Evolutionary conservation across 2,797 vertebrate species (phyloP), one percentile per base, ranked within the genome.

Genomic region (Serranus cabrilla): DNA sequence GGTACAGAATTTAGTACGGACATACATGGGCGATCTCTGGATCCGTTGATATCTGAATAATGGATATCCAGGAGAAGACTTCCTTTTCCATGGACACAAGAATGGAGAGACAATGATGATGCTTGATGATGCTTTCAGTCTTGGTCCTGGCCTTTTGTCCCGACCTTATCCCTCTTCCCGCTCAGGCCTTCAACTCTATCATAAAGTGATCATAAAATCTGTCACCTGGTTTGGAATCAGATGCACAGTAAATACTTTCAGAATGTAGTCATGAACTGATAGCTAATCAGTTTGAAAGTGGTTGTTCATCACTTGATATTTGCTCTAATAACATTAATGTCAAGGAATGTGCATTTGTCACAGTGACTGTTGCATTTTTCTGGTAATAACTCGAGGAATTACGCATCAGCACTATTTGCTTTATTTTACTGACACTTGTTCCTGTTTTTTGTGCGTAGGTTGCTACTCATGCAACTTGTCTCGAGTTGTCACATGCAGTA

Each of bases 201-300:
- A 57, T 86, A 83, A 80, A 81, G 18, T 0, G 2, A 58, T 71
- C 43, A 68, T 77, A 81, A 76, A 80, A 60, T 42, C 56, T 45
- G 13, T 60, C 63, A 76, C 51, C 72, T 80, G 68, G 58, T 65
- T 68, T 65, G 51, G 31, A 42, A 73, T 42, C 60, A 45, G 45
- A 42, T n/a, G 52, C 31, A 67, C 42, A 23, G 20, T 56, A 39
- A 64, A 65, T 50, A 4, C 57, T 20, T 58, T 11, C 2, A 43
- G 42, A 67, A 74, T 56, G 40, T 21, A 42, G 11, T 31, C 23
- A 61, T 52, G 23, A 47, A 8, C 42, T 52, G 23, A 65, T 56
- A 58, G 23, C 31, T 74, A 34, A 73, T 72, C 39, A 12, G 18
- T 51, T 62, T 23, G 25, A 18, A 74, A 46, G 13, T 42, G 17